Percentiles rank a stretch among this genome's conserved stretches.
These are phyloP conservation scores for Ariopsis seemanni DNA, from an alignment of 2,113 vertebrate species.

Conservation along the genomic window DNA sequence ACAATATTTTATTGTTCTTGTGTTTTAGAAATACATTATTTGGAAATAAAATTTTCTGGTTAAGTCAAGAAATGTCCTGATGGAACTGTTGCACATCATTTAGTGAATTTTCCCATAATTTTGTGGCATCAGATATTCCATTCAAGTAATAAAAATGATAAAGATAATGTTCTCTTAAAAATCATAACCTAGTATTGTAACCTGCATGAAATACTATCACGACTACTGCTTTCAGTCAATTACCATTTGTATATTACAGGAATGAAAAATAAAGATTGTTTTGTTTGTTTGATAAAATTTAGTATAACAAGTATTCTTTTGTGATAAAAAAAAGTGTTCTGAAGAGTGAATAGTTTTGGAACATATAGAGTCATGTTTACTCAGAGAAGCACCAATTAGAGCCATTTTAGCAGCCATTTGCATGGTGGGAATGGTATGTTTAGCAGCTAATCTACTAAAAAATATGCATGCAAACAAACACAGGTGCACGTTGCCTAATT, in stretches of 20 bases:
- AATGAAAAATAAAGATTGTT: background rate
- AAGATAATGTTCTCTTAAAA: background rate
- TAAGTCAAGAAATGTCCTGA: background rate
- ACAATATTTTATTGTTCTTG: background rate
- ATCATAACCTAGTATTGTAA: background rate
- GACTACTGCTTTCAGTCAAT: background rate
- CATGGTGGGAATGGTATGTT: background rate
- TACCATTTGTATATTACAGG: background rate
- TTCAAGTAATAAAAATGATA: background rate
- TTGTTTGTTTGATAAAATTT: background rate
- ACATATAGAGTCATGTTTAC: background rate
- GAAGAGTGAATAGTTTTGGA: background rate
- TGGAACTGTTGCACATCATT: background rate
- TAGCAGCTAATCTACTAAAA: background rate
- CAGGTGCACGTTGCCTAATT: slow-evolving; percentile 10
- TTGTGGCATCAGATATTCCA: background rate
- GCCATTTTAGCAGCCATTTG: slow-evolving; percentile 3
- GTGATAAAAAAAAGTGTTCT: background rate
- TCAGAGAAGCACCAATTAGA: background rate
- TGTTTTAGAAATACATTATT: background rate
- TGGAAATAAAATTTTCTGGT: background rate
- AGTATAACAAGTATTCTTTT: background rate
- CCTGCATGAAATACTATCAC: background rate
- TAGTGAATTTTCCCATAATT: background rate
- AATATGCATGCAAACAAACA: background rate